Percentiles rank a stretch among this genome's conserved stretches.
These are phyloP conservation scores for Drosophila hamatofila DNA, from an alignment of 2,888 invertebrate species.

Conservation along the genomic window DNA sequence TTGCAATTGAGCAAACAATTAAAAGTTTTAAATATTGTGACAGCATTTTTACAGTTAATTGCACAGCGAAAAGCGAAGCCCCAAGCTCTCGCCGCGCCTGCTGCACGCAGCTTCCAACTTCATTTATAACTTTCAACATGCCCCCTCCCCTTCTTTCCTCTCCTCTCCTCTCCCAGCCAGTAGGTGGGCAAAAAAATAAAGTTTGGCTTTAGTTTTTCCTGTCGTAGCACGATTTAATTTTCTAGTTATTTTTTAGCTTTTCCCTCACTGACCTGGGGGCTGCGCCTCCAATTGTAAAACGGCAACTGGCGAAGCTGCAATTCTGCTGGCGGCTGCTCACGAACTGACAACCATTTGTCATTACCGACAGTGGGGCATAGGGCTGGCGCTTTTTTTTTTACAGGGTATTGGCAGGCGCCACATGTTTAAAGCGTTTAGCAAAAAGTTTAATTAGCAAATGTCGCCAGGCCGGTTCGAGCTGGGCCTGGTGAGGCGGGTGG, in stretches of 20 bases:
- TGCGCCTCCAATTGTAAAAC: conserved; percentile 42
- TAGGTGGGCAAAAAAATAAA: conserved; percentile 30
- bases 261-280: not conserved
- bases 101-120: conserved; percentile 25
- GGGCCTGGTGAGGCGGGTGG: not conserved
- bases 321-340: conserved; percentile 49
- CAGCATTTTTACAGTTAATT: conserved; percentile 76
- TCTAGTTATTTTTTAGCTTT: conserved; percentile 3
- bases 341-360: conserved; percentile 76
- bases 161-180: accelerated
- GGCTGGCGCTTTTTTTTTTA: not conserved
- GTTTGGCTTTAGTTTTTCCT: conserved; percentile 12
- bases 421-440: conserved; percentile 50
- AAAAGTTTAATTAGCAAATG: conserved; percentile 62
- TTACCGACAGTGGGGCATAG: conserved; percentile 34
- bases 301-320: conserved; percentile 58
- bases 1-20: conserved; percentile 75
- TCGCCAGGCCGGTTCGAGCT: conserved; percentile 22
- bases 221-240: conserved; percentile 8
- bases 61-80: conserved; percentile 39
- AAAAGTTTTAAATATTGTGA: conserved; percentile 78
- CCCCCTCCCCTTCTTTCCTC: not conserved
- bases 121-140: conserved; percentile 54
- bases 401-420: conserved; percentile 41
- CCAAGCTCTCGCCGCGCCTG: not conserved